Evolutionary conservation across 2,113 vertebrate genomes (phyloP).

Genomic region (Sander vitreus): DNA sequence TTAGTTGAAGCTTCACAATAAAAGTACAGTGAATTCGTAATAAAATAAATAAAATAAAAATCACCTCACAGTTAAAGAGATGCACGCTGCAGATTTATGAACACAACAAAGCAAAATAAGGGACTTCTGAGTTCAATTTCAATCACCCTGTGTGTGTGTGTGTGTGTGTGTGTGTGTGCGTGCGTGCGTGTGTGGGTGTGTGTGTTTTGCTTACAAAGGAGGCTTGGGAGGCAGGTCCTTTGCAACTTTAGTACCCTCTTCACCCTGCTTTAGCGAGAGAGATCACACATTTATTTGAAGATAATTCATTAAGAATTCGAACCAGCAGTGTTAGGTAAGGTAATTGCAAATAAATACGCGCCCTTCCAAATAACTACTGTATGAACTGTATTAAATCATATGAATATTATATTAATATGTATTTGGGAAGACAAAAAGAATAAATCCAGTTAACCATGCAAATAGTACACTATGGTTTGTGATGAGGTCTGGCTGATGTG

Average conservation of each 20-base stretch:
- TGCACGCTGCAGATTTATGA: background rate
- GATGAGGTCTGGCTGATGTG: background rate
- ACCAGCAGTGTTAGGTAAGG: background rate
- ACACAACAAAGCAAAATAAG: background rate
- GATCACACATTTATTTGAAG: background rate
- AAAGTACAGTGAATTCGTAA: too few species aligned
- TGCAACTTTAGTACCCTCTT: background rate
- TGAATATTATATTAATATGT: background rate
- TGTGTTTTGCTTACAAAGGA: conserved; percentile 38
- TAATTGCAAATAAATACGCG: background rate
- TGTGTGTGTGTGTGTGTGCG: conserved; percentile 1
- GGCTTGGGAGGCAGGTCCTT: conserved; percentile 43
- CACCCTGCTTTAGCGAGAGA: background rate
- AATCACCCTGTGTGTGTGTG: background rate
- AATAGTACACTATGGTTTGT: background rate
- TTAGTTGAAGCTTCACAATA: too few species aligned
- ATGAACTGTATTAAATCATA: background rate
- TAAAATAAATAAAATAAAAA: background rate
- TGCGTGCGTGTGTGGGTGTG: conserved; percentile 8
- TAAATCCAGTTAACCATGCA: background rate
- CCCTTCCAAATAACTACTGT: background rate
- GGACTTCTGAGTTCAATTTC: background rate
- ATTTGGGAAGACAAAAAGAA: background rate
- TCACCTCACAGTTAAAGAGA: background rate
- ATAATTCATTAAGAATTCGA: background rate